Evolutionary conservation across 2,113 vertebrate species (phyloP).

Genomic region (Bostrychus sinensis): DNA sequence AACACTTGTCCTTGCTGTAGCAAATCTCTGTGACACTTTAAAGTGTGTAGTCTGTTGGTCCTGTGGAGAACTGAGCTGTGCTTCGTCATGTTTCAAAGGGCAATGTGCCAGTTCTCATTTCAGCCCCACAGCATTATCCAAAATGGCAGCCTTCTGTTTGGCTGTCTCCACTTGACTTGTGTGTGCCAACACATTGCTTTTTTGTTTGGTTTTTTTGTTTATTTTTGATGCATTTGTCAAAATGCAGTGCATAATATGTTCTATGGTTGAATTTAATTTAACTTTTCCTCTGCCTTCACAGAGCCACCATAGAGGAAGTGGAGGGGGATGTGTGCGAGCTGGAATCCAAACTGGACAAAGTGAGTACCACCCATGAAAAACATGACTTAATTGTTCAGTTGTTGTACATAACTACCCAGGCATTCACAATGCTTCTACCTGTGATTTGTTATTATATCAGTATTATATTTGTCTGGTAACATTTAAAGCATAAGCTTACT

Average conservation of each 20-base stretch:
- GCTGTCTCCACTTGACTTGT: slow-evolving; percentile 30
- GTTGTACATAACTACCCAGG: slow-evolving; percentile 18
- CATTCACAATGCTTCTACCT: neutral
- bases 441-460: too few relatives aligned
- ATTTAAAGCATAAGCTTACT: too few relatives aligned
- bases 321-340: slow-evolving; percentile 96
- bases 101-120: slow-evolving; percentile 47
- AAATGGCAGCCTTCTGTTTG: slow-evolving; percentile 60
- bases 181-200: slow-evolving; percentile 18
- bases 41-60: slow-evolving; percentile 32
- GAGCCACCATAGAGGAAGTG: slow-evolving; percentile 96
- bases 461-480: too few relatives aligned
- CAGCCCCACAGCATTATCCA: slow-evolving; percentile 43
- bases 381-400: slow-evolving; percentile 54
- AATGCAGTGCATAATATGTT: neutral
- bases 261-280: neutral
- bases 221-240: neutral
- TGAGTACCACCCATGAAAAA: slow-evolving; percentile 75
- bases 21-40: slow-evolving; percentile 1
- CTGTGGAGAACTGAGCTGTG: slow-evolving; percentile 55
- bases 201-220: neutral
- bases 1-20: neutral
- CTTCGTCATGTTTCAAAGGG: slow-evolving; percentile 51
- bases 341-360: slow-evolving; percentile 99
- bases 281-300: slow-evolving; percentile 60